Evolutionary conservation across 2,797 vertebrate species (phyloP).

Genomic region (Diglossa cyanea): DNA sequence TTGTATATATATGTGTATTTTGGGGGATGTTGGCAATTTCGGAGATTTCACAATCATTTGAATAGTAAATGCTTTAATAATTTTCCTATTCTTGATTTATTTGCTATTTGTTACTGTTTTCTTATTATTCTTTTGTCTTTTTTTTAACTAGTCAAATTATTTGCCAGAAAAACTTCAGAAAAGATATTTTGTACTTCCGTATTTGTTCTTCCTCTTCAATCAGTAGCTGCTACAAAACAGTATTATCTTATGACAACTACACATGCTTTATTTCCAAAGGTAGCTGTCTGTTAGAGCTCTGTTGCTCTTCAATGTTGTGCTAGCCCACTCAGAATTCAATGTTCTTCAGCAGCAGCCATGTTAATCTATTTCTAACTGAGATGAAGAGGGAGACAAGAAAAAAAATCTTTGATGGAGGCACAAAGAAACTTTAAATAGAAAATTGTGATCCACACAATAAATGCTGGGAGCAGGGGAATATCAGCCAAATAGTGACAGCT

Average conservation of each 20-base stretch:
- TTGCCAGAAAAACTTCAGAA: not conserved
- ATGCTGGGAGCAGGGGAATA: not conserved
- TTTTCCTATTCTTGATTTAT: not conserved
- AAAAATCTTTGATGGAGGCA: not conserved
- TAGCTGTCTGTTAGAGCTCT: not conserved
- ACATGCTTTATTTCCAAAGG: not conserved
- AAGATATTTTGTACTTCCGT: not conserved
- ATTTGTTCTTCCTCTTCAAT: not conserved
- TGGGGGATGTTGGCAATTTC: not conserved
- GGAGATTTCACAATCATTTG: not conserved
- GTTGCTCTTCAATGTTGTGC: not conserved
- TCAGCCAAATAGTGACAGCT: not conserved
- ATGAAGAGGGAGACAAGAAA: not conserved
- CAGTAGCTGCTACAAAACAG: not conserved
- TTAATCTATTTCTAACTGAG: not conserved
- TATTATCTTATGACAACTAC: not conserved
- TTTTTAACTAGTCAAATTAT: not conserved
- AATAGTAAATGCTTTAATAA: not conserved
- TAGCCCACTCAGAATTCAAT: not conserved
- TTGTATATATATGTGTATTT: not conserved
- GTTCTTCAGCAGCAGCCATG: not conserved
- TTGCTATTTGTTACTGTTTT: not conserved
- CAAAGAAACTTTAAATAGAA: not conserved
- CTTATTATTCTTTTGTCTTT: accelerated
- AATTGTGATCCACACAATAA: not conserved